Base-by-base conservation (phyloP, 1,140 invertebrate genomes). In the Calosoma granatense region DNA sequence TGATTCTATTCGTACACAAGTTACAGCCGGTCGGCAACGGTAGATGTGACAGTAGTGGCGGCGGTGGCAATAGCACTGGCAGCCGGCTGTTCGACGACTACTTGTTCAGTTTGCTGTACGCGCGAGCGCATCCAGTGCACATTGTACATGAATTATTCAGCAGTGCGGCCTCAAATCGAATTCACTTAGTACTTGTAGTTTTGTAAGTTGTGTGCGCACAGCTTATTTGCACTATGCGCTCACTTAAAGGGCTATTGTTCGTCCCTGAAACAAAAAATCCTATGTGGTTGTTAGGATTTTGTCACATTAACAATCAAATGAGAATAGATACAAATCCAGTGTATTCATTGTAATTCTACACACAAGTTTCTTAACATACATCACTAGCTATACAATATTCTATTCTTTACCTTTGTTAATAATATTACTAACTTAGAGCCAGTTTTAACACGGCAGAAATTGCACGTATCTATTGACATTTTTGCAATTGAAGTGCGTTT, bases 111-210 rank as follows among this genome's bases (percentile, higher is more conserved):
- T 36, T 12, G 17, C 6, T 30, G 6, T 30, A 30, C 4, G 26
- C 6, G 26, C 41, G 17, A 47, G 4, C 15, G 41, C 41, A 47
- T 47, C 15, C 9, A 17, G 9, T 9, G 41, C 17, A 4, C 6
- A 17, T 9, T 17, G 41, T 4, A 47, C 41, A 47, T 47, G 41
- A 47, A 47, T 47, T 11, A 47, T 47, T 47, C 41, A 47, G 41
- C 41, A 17, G 17, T 17, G 41, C 41, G 41, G 41, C 17, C 41
- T 47, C 17, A 47, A 47, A 47, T 12, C 41, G 41, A 47, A 47
- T 47, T 47, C 41, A 47, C 41, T 47, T 47, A 47, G 41, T 47
- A 47, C 41, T 47, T 47, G 17, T 6, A 47, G 41, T 47, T 47
- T 47, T 47, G 41, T 47, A 47, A 4, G 41, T 47, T 47, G 41